phyloP scores from a whole-genome alignment of 2,888 invertebrate species.

The Galeopsomyia nigrocyanea region DNA sequence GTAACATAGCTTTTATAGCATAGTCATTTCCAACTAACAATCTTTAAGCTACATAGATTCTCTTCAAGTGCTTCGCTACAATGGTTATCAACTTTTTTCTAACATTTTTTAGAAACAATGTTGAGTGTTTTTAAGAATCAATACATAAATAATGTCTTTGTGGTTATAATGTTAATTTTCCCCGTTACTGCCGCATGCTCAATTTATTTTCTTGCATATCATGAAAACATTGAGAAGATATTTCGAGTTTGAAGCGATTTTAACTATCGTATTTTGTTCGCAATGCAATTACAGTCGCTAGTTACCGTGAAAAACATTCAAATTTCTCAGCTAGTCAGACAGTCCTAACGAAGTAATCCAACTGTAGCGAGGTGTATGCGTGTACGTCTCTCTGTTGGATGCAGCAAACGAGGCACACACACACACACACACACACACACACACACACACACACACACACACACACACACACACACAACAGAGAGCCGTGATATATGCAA shows the following conservation, averaged over 20 bases:
- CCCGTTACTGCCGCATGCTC: constrained; percentile 48
- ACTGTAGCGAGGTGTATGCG: constrained; percentile 11
- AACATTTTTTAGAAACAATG: neutral
- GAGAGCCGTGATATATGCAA: constrained; percentile 42
- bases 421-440: neutral
- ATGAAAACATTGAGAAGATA: neutral
- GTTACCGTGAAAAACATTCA: too few relatives aligned
- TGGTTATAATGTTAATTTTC: constrained; percentile 27
- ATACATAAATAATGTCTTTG: constrained; percentile 22
- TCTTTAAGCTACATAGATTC: too few relatives aligned
- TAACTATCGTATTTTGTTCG: too few relatives aligned
- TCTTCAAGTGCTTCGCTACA: too few relatives aligned
- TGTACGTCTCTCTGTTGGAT: constrained; percentile 21
- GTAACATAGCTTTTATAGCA: too few relatives aligned
- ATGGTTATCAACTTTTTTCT: too few relatives aligned
- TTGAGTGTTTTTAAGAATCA: constrained; percentile 12
- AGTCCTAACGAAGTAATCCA: constrained; percentile 12
- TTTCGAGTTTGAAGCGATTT: too few relatives aligned
- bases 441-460: constrained; percentile 8
- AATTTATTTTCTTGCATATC: constrained; percentile 36
- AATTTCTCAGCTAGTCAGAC: constrained; percentile 2
- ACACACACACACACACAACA: constrained; percentile 3
- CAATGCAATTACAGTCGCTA: too few relatives aligned
- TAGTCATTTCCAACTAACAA: too few relatives aligned
- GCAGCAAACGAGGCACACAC: neutral